phyloP scores from a whole-genome alignment of 2,888 invertebrate genomes.

The Protonemura montana region DNA sequence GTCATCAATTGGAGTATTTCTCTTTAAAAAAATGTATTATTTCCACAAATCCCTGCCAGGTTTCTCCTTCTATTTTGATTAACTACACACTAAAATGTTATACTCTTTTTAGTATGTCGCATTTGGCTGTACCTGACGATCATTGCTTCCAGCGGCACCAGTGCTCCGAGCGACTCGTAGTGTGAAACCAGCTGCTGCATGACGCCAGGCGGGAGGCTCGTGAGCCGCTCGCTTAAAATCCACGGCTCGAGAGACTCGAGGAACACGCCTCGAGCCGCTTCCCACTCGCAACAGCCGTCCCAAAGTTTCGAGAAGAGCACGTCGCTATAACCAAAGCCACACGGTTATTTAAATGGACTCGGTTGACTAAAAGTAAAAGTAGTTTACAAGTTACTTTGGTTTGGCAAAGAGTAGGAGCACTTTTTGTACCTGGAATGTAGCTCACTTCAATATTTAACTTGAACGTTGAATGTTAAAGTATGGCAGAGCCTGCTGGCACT shows the following conservation, averaged over 20 bases:
- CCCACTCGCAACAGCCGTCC: slow-evolving; percentile 63
- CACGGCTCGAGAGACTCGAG: slow-evolving; percentile 75
- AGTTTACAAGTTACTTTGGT: not conserved
- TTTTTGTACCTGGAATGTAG: too few relatives aligned
- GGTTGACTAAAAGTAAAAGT: not conserved
- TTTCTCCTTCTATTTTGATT: too few relatives aligned
- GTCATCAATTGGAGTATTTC: too few relatives aligned
- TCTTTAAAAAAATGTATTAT: too few relatives aligned
- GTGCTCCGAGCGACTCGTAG: slow-evolving; percentile 67
- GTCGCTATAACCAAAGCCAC: slow-evolving; percentile 57
- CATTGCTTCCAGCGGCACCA: slow-evolving; percentile 50
- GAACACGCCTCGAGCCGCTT: slow-evolving; percentile 66
- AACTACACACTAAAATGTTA: slow-evolving; percentile 33
- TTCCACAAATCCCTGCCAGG: too few relatives aligned
- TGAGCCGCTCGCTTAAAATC: slow-evolving; percentile 70
- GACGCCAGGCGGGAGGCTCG: slow-evolving; percentile 71
- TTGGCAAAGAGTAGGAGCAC: too few relatives aligned
- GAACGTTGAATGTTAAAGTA: too few relatives aligned
- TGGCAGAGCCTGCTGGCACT: too few relatives aligned
- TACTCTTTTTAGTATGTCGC: too few relatives aligned
- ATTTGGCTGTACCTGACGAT: slow-evolving; percentile 31
- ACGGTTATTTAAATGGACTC: not conserved
- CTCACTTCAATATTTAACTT: too few relatives aligned
- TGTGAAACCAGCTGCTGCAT: slow-evolving; percentile 76
- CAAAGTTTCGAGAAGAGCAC: slow-evolving; percentile 63